A percentile compares a stretch with the other conserved stretches of the same genome.
phyloP scores from a whole-genome alignment of 2,113 vertebrate genomes.

The Lepus europaeus region DNA sequence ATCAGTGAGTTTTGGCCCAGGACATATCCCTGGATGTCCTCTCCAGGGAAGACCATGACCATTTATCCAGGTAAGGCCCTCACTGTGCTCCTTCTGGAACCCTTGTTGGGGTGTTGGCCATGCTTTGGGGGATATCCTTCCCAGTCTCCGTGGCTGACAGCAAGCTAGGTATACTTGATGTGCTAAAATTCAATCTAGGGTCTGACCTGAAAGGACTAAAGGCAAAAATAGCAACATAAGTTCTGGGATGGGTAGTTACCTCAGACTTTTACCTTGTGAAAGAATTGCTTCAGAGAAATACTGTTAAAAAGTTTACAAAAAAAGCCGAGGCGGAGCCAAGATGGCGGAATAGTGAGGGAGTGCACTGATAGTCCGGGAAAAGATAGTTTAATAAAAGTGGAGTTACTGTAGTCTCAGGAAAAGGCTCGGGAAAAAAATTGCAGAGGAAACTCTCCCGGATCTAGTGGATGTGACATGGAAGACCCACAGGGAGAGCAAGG shows the following conservation, averaged over 20 bases:
- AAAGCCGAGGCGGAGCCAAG: no score
- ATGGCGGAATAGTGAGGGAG: no score
- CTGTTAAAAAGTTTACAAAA: conserved; percentile 4
- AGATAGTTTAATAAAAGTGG: no score
- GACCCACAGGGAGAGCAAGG: no score
- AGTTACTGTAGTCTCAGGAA: no score
- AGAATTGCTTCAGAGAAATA: neutral
- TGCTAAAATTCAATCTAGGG: neutral
- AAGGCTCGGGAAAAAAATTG: no score
- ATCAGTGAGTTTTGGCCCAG: conserved; percentile 85
- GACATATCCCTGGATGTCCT: conserved; percentile 82
- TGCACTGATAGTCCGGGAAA: no score
- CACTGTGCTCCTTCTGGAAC: neutral
- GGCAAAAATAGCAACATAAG: neutral
- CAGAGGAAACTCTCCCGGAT: no score
- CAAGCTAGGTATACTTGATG: neutral
- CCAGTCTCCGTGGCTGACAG: neutral
- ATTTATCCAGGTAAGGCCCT: conserved; percentile 81
- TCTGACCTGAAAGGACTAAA: neutral
- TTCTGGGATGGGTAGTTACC: neutral
- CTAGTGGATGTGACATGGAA: no score
- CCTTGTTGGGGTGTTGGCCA: neutral
- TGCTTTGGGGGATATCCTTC: neutral
- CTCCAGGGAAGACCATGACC: conserved; percentile 83
- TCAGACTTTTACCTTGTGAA: neutral